Evolutionary conservation across 2,113 vertebrate species (phyloP), one percentile per base, ranked within the genome.

Genomic region (Panurus biarmicus): DNA sequence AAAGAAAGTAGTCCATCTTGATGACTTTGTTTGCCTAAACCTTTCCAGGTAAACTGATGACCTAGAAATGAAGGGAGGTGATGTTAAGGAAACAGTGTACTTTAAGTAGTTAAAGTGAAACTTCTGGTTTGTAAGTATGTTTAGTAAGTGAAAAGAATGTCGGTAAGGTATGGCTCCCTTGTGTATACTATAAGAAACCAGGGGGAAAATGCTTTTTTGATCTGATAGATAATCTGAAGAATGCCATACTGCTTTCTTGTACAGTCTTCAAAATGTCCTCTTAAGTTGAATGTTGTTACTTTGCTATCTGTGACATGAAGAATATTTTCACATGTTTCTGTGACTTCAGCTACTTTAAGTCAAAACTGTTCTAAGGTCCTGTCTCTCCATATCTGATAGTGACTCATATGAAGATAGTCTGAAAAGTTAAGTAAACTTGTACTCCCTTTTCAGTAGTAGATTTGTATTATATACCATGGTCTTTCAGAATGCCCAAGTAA

Each of bases 91-190:
- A 94, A 76, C 5, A 11, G 9, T 61, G 19, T 83, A 66, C 51
- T 89, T 93, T 61, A 80, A 90, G 16, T 86, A 76, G 54, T 89
- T 93, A 83, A 86, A 91, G 23, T 83, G 89, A 73, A 94, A 93
- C 79, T 94, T 76, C 22, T 56, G 19, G 19, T 92, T 90, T 5
- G 3, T 87, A 33, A 78, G 36, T 83, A 70, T 2, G 0, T 65
- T 84, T 66, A 91, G 3, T 67, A 86, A 62, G 25, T 58, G 42
- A 89, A 53, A 93, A 93, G 25, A 77, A n/a, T 65, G 26, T 80
- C 89, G 53, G 13, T 70, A 80, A 77, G 22, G 15, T 45, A 21
- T 61, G 31, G 22, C 22, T 90, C 4, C 53, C 35, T 20, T 82
- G 28, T 70, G 38, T 70, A 15, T 64, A 25, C 24, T 72, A 1